Conservation (phyloP, 2,113 vertebrate species). For the western clawed frog (Xenopus tropicalis) region UCB_Xtro_10.0 CM004443.2:153865001-153865500, state of each 20-base stretch:
- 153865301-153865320: slow-evolving; percentile 47
- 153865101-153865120: neutral
- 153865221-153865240: slow-evolving; percentile 53
- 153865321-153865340: neutral
- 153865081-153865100: slow-evolving; percentile 34
- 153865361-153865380: too few species aligned
- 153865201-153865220: slow-evolving; percentile 27
- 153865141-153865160: neutral
- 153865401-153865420: neutral
- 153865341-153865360: neutral
- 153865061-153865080: slow-evolving; percentile 51
- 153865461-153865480: neutral
- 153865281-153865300: neutral
- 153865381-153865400: neutral
- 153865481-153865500: too few species aligned
- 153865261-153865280: neutral
- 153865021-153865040: slow-evolving; percentile 51
- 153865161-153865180: neutral
- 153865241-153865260: slow-evolving; percentile 62
- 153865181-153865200: slow-evolving; percentile 16
- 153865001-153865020: slow-evolving; percentile 63
- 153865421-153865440: neutral
- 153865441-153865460: slow-evolving; percentile 34
- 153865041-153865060: slow-evolving; percentile 65
- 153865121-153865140: neutral